Evolutionary conservation across 2,888 invertebrate genomes (phyloP).

Genomic region (Encarsia formosa): DNA sequence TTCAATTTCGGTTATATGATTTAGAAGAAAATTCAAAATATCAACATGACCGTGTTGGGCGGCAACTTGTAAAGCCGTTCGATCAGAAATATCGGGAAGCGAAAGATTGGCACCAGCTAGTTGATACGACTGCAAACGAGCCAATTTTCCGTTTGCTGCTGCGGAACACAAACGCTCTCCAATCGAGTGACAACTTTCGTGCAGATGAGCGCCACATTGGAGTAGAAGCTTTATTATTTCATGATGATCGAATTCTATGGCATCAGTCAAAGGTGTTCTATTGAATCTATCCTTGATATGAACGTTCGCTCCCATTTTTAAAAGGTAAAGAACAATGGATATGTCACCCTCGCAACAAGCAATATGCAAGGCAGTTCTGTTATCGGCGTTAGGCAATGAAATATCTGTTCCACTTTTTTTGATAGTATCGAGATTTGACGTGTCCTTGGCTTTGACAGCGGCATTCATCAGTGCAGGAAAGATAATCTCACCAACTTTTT

Average conservation of each 20-base stretch:
- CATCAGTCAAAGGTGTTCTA: slow-evolving; percentile 68
- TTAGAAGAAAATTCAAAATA: slow-evolving; percentile 55
- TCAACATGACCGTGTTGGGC: slow-evolving; percentile 57
- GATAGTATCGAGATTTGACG: slow-evolving; percentile 54
- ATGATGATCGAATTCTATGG: slow-evolving; percentile 62
- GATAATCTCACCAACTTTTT: slow-evolving; percentile 59
- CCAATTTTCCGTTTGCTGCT: slow-evolving; percentile 59
- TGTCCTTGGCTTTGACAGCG: slow-evolving; percentile 58
- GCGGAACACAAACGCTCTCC: slow-evolving; percentile 68
- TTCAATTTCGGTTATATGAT: slow-evolving; percentile 50
- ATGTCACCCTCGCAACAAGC: slow-evolving; percentile 70
- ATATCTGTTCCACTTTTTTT: slow-evolving; percentile 65
- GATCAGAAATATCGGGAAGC: slow-evolving; percentile 59
- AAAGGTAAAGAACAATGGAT: slow-evolving; percentile 66
- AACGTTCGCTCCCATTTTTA: slow-evolving; percentile 77
- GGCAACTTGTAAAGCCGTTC: slow-evolving; percentile 69
- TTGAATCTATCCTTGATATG: slow-evolving; percentile 71
- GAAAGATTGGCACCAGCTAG: slow-evolving; percentile 68
- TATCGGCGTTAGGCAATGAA: slow-evolving; percentile 68
- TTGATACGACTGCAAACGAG: slow-evolving; percentile 59
- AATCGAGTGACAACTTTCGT: slow-evolving; percentile 56
- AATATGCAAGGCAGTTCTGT: slow-evolving; percentile 75
- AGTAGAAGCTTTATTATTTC: slow-evolving; percentile 63
- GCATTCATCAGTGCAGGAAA: slow-evolving; percentile 68
- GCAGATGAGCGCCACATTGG: slow-evolving; percentile 73